Base-by-base conservation (phyloP, 2,113 vertebrate species). In the Oryzias woworae region DNA sequence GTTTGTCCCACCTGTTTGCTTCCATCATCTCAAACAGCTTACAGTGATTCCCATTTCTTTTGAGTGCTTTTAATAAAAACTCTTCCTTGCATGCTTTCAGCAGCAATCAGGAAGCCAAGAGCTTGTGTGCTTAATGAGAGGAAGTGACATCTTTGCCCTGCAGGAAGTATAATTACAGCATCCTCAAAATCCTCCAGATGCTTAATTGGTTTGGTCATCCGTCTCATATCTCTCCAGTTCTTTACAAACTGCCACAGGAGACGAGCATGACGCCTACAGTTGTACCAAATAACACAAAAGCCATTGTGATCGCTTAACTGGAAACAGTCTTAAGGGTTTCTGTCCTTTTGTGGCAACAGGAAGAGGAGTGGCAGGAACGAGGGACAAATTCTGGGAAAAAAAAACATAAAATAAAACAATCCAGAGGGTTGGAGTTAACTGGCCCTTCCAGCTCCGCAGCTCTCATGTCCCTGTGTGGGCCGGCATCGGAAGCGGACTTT, bases 91-190 rank as follows among this genome's bases (percentile, higher is more conserved):
- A 88, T 87, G 89, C 89, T 90, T 85, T 87, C 75, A 91, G 85
- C 89, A 87, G 88, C 89, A 91, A 91, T 91, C 91, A 90, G 87
- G 91, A 92, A 92, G 91, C 88, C 77, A 81, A 83, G 84, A 85
- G 81, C 87, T 88, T 26, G 48, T 90, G 89, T 91, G 90, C 90
- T 91, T 92, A 83, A 85, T 86, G 84, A 85, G 82, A 90, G 87
- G 90, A 92, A 90, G 90, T 88, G 87, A 90, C 87, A 90, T 91
- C 88, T 81, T 89, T 84, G 85, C 84, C 88, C 87, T 89, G 87
- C 82, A 91, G 88, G 83, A 92, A 91, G 90, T 91, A 87, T 84
- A 85, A 88, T 85, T 84, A 87, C 82, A 87, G 89, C 85, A 89
- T 88, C 86, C 16, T 81, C 81, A 2, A 84, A 67, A 80, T 75